Evolutionary conservation across 1,140 invertebrate genomes (phyloP), one percentile per base, ranked within the genome.

Genomic region (Cydia pomonella): DNA sequence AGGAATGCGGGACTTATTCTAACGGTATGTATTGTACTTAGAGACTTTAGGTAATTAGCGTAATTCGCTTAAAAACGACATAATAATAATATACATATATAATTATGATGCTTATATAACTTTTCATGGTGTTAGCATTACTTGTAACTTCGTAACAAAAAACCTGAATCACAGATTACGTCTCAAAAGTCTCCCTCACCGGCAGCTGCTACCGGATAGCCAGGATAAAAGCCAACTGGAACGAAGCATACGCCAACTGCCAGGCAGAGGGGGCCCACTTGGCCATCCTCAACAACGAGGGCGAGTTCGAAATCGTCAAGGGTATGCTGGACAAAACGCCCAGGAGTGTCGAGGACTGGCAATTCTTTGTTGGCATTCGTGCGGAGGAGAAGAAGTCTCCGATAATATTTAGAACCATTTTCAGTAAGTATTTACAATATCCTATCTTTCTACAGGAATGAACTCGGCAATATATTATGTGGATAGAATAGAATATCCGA

Each of bases 141-240:
- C 38, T 41, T 41, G 0, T 16, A 10, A 16, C 41, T 44, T 44
- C 2, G 13, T 44, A 13, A 44, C 12, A 44, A 5, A 44, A 44
- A 44, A 41, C 1, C 38, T 44, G 3, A 44, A 13, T 83, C 81
- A 41, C 78, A 90, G 88, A 73, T 29, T 90, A 87, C 72, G 41
- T 69, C 13, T 69, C 64, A 9, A 77, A 63, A 84, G 84, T 69
- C 77, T 73, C n/a, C 27, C 73, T 27, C 77, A 63, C 50, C 0
- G 76, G 83, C 7, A 91, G 91, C 63, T 87, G 86, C 66, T 92
- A 92, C 77, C 90, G 84, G 72, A 81, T 89, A 1, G 79, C 88
- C 1, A 21, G 38, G 0, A 33, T 78, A 2, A 53, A 79, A 0
- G 83, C 74, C 25, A 78, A 84, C 0, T 93, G 89, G 89, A 84